These are phyloP conservation scores for Brachyptera putata DNA, from an alignment of 2,888 invertebrate genomes.

Conservation along the genomic window DNA sequence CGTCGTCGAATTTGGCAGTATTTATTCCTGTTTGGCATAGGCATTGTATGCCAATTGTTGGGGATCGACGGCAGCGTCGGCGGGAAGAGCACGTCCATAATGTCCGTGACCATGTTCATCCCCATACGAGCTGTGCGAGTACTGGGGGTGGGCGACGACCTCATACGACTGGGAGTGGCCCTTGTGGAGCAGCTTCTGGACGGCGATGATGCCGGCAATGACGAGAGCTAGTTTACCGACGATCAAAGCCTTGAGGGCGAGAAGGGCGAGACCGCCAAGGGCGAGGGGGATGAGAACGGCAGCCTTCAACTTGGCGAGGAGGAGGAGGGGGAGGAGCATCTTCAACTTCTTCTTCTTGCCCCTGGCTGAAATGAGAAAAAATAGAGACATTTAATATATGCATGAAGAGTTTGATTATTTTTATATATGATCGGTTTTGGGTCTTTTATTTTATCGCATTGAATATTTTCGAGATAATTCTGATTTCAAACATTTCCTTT, in stretches of 20 bases:
- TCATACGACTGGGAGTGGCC: conserved; percentile 72
- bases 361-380: conserved; percentile 54
- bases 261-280: conserved; percentile 69
- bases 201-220: conserved; percentile 68
- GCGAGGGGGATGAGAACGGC: conserved; percentile 73
- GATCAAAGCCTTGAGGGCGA: conserved; percentile 79
- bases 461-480: too few relatives aligned
- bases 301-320: conserved; percentile 74
- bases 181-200: conserved; percentile 71
- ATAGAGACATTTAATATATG: not conserved
- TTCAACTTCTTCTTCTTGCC: conserved; percentile 78
- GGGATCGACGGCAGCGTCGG: conserved; percentile 43
- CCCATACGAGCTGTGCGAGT: conserved; percentile 47
- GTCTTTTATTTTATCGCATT: too few relatives aligned
- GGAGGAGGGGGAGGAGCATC: conserved; percentile 67
- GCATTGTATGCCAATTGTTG: conserved; percentile 71
- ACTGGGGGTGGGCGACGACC: conserved; percentile 54
- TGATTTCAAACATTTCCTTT: too few relatives aligned
- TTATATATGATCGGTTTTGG: too few relatives aligned
- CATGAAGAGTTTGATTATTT: too few relatives aligned
- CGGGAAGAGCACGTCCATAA: conserved; percentile 60
- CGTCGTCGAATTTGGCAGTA: not conserved
- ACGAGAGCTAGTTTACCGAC: conserved; percentile 79
- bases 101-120: conserved; percentile 44
- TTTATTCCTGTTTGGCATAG: conserved; percentile 42